Evolutionary conservation across 2,113 vertebrate species (phyloP).

Genomic region (Hippocampus barbouri): DNA sequence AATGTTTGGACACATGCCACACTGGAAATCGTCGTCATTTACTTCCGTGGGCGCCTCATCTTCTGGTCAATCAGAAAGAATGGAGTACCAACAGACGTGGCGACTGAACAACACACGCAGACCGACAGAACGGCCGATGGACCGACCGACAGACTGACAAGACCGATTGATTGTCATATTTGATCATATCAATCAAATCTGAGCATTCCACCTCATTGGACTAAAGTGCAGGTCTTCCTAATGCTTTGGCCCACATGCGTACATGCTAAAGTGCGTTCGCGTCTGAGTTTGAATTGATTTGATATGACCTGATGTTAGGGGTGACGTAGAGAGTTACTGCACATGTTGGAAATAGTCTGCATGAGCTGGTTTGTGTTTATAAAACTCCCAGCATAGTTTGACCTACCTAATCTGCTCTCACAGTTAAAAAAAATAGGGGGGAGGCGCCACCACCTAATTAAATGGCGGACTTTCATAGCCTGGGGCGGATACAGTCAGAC

Average conservation of each 20-base stretch:
- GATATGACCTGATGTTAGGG: neutral
- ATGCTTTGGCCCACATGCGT: neutral
- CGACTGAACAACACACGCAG: neutral
- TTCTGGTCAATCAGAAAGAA: too few relatives aligned
- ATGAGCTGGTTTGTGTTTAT: conserved; percentile 14
- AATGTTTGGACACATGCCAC: conserved; percentile 16
- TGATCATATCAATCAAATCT: neutral
- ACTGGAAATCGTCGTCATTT: conserved; percentile 20
- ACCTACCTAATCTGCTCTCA: conserved; percentile 30
- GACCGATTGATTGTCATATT: neutral
- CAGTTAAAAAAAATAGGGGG: conserved; percentile 26
- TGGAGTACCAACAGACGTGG: too few relatives aligned
- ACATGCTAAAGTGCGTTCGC: neutral
- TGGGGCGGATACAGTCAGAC: conserved; percentile 48
- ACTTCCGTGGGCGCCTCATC: neutral
- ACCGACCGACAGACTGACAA: too few relatives aligned
- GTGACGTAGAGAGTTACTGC: conserved; percentile 6
- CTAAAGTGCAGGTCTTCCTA: too few relatives aligned
- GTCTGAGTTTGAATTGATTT: too few relatives aligned
- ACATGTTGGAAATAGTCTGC: conserved; percentile 33
- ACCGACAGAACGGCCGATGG: neutral
- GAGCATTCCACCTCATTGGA: neutral
- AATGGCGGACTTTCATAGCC: conserved; percentile 51
- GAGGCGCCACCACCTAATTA: conserved; percentile 41
- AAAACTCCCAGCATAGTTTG: conserved; percentile 24